Conservation (phyloP, 2,113 vertebrate species). For the Naja naja region DNA sequence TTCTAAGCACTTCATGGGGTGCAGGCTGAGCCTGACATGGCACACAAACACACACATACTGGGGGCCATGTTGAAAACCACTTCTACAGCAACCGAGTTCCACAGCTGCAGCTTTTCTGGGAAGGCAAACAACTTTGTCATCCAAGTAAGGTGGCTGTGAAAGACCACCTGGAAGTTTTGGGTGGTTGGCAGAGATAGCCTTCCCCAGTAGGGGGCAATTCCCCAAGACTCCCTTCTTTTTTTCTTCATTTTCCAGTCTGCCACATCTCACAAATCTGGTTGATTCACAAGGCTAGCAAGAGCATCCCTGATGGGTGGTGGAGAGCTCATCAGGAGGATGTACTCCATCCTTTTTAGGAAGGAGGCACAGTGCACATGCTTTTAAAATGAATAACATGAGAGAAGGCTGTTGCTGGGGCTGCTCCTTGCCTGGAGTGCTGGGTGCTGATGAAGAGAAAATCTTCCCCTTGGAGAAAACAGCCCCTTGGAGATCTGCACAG, state of each 20-base stretch:
- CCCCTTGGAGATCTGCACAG: not conserved
- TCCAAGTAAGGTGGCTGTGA: not conserved
- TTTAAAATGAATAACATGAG: not conserved
- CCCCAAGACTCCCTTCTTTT: not conserved
- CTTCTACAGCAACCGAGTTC: not conserved
- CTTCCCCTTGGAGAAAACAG: not conserved
- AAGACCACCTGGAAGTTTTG: not conserved
- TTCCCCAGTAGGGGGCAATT: not conserved
- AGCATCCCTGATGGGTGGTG: not conserved
- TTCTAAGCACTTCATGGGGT: not conserved
- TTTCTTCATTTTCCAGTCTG: not conserved
- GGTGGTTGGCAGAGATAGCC: not conserved
- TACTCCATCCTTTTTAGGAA: not conserved
- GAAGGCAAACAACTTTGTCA: not conserved
- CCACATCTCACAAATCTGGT: not conserved
- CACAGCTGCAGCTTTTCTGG: not conserved
- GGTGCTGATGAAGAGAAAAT: not conserved
- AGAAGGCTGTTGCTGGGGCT: not conserved
- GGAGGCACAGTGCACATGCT: not conserved
- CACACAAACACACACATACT: too few species aligned
- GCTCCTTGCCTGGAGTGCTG: not conserved
- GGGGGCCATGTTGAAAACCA: not conserved
- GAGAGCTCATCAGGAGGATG: not conserved
- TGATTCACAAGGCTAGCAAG: not conserved
- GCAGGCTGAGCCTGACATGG: not conserved